Evolutionary conservation across 23 tunicate genomes (phyloP).

Genomic region (Styela clava): DNA sequence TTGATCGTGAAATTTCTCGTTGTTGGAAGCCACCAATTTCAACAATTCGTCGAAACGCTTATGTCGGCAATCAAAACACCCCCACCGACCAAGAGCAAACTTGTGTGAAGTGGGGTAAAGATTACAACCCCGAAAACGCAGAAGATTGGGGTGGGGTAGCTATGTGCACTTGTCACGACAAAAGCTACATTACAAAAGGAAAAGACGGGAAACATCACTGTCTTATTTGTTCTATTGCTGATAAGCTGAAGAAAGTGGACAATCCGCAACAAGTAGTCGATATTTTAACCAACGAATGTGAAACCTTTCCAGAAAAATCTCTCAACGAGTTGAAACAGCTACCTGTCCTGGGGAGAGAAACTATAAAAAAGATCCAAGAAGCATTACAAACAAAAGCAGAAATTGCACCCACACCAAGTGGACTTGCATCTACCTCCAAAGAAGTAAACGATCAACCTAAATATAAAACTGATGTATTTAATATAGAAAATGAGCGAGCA

Average conservation of each 20-base stretch:
- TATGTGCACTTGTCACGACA: slow-evolving; percentile 28
- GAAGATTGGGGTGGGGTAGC: not conserved
- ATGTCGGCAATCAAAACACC: not conserved
- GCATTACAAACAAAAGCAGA: not conserved
- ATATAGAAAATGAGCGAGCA: not conserved
- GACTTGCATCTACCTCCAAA: not conserved
- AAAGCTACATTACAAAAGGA: not conserved
- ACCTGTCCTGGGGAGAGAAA: slow-evolving; percentile 24
- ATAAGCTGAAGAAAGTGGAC: slow-evolving; percentile 11
- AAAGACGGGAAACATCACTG: slow-evolving; percentile 18
- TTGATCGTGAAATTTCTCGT: not conserved
- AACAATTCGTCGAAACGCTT: not conserved
- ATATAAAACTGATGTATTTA: not conserved
- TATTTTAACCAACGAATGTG: slow-evolving; percentile 31
- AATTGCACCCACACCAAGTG: slow-evolving; percentile 9
- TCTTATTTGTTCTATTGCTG: slow-evolving; percentile 45
- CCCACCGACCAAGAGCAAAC: not conserved
- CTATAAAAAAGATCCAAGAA: slow-evolving; percentile 12
- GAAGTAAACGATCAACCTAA: not conserved
- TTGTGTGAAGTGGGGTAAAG: slow-evolving; percentile 24
- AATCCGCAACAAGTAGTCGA: slow-evolving; percentile 36
- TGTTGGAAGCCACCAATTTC: slow-evolving; percentile 28
- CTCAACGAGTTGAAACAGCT: slow-evolving; percentile 17
- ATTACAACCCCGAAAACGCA: not conserved
- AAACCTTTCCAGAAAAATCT: slow-evolving; percentile 17